Evolutionary conservation across 2,113 vertebrate genomes (phyloP).

Genomic region (Felis catus): DNA sequence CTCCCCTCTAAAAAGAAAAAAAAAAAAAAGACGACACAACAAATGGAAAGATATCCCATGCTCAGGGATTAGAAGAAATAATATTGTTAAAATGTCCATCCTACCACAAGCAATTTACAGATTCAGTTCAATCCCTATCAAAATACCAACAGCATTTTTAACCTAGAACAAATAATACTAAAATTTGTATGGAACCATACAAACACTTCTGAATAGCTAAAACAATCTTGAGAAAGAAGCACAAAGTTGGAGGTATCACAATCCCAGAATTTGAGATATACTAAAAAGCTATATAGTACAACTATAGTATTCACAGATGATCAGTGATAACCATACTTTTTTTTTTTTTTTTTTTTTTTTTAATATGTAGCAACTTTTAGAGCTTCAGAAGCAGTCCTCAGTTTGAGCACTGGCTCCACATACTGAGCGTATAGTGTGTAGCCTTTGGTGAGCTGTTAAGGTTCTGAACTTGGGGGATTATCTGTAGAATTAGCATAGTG

Average conservation of each 20-base stretch:
- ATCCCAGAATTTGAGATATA: background rate
- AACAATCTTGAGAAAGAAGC: background rate
- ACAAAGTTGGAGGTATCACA: background rate
- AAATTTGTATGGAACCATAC: background rate
- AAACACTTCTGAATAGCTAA: background rate
- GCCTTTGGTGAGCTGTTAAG: background rate
- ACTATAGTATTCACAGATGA: background rate
- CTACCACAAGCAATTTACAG: background rate
- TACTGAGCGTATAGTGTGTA: background rate
- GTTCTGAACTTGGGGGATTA: background rate
- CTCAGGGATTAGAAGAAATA: background rate
- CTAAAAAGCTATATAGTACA: background rate
- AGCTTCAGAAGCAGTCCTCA: background rate
- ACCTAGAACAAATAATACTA: background rate
- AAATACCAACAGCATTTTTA: background rate
- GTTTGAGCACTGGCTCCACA: background rate
- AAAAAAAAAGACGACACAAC: background rate
- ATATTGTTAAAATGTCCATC: background rate
- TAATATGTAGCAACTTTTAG: background rate
- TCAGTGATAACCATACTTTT: background rate
- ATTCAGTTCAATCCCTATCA: background rate
- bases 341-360: conserved; percentile 19
- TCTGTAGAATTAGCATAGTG: conserved; percentile 12
- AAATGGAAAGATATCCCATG: background rate
- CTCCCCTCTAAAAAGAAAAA: too few relatives aligned